Evolutionary conservation across 2,797 vertebrate genomes (phyloP).

Genomic region (Sebastes ruberrimus): DNA sequence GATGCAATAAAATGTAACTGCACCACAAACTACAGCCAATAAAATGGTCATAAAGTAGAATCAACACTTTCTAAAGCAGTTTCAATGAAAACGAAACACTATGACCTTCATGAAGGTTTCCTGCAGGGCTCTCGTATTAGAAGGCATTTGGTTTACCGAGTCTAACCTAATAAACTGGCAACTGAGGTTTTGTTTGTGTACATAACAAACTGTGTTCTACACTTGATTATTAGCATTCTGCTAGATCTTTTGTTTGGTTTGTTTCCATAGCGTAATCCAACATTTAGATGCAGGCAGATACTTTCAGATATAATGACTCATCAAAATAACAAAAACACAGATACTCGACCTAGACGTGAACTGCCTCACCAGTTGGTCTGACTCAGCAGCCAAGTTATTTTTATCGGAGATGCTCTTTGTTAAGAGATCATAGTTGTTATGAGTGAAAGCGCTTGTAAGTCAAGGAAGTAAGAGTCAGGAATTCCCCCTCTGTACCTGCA

Average conservation of each 20-base stretch:
- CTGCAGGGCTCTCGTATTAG: neutral
- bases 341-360: neutral
- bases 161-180: neutral
- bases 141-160: neutral
- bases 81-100: neutral
- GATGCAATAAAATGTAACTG: neutral
- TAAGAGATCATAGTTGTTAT: neutral
- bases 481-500: conserved; percentile 24
- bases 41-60: neutral
- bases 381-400: neutral
- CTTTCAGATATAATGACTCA: neutral
- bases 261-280: neutral
- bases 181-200: neutral
- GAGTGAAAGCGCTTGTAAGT: conserved; percentile 20
- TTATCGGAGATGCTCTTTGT: conserved; percentile 3
- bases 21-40: neutral
- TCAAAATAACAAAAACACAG: neutral
- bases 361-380: neutral
- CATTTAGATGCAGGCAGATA: neutral
- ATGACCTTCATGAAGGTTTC: neutral
- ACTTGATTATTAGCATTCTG: neutral
- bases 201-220: neutral
- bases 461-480: conserved; percentile 13
- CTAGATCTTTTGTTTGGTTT: neutral
- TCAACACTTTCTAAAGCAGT: neutral